These are phyloP conservation scores for Coleophora flavipennella DNA, from an alignment of 2,888 invertebrate genomes.

Conservation along the genomic window DNA sequence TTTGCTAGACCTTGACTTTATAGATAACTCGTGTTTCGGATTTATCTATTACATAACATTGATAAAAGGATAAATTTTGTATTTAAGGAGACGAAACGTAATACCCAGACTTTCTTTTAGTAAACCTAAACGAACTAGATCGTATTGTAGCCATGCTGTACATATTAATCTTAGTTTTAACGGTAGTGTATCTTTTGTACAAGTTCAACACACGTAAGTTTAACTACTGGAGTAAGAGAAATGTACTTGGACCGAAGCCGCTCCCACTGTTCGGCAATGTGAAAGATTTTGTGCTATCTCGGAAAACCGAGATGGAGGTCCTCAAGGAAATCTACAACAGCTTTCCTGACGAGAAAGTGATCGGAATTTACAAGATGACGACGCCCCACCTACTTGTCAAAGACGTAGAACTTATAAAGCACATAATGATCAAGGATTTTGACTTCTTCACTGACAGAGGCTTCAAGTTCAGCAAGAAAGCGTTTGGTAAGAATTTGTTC, in stretches of 20 bases:
- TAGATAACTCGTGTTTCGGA: too few relatives aligned
- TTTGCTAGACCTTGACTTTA: too few relatives aligned
- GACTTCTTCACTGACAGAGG: constrained; percentile 35
- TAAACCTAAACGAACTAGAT: too few relatives aligned
- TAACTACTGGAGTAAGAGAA: neutral
- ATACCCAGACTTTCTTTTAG: too few relatives aligned
- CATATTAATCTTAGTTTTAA: too few relatives aligned
- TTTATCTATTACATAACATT: too few relatives aligned
- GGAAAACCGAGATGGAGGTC: too few relatives aligned
- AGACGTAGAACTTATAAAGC: constrained; percentile 39
- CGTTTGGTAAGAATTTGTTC: constrained; percentile 35
- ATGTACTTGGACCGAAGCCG: neutral
- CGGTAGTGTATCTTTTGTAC: neutral
- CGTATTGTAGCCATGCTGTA: too few relatives aligned
- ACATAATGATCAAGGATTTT: constrained; percentile 42
- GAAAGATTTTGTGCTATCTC: too few relatives aligned
- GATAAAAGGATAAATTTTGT: too few relatives aligned
- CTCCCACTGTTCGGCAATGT: neutral
- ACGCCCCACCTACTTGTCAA: constrained; percentile 32
- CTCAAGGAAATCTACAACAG: neutral
- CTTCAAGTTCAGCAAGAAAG: constrained; percentile 29
- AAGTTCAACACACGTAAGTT: neutral
- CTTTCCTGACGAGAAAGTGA: constrained; percentile 27
- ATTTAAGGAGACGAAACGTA: too few relatives aligned
- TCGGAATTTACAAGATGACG: constrained; percentile 38